Conservation (phyloP, 2,113 vertebrate species). For the Sus scrofa region DNA sequence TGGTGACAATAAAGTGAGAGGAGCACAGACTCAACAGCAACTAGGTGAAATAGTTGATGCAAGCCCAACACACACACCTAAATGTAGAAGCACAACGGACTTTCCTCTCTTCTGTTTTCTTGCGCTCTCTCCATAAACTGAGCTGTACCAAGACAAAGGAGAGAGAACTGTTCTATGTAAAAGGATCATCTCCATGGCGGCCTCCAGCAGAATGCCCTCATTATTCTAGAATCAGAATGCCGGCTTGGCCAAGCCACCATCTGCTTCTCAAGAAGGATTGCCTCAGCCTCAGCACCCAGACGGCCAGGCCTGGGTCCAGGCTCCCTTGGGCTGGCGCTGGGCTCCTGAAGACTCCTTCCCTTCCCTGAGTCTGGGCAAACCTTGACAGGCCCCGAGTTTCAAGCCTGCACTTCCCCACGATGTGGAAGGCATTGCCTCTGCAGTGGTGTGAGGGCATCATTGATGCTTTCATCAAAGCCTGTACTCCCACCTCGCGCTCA, state of each 20-base stretch:
- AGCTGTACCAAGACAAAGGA: slow-evolving; percentile 53
- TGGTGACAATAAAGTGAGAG: slow-evolving; percentile 39
- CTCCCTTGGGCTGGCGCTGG: neutral
- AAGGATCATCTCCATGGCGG: slow-evolving; percentile 26
- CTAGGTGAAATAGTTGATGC: neutral
- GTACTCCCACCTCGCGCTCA: slow-evolving; percentile 82
- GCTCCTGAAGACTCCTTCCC: neutral
- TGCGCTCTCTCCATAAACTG: neutral
- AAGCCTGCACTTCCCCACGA: neutral
- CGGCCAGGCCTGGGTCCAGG: neutral
- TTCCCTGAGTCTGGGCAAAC: neutral
- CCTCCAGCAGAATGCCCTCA: slow-evolving; percentile 49
- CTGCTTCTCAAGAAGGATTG: slow-evolving; percentile 35
- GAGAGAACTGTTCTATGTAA: slow-evolving; percentile 4
- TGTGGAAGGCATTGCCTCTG: slow-evolving; percentile 24
- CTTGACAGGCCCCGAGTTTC: neutral
- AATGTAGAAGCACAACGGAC: neutral
- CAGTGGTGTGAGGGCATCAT: slow-evolving; percentile 71
- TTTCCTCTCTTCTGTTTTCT: neutral
- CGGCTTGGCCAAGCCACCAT: slow-evolving; percentile 13
- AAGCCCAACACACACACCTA: neutral
- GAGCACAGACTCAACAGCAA: neutral
- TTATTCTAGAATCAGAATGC: slow-evolving; percentile 40
- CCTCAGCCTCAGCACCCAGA: neutral
- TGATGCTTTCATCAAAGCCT: slow-evolving; percentile 83